These are phyloP conservation scores for Hydra vulgaris DNA, from an alignment of 30 jellyfish, hydroid and myxozoan genomes.

Conservation along the genomic window DNA sequence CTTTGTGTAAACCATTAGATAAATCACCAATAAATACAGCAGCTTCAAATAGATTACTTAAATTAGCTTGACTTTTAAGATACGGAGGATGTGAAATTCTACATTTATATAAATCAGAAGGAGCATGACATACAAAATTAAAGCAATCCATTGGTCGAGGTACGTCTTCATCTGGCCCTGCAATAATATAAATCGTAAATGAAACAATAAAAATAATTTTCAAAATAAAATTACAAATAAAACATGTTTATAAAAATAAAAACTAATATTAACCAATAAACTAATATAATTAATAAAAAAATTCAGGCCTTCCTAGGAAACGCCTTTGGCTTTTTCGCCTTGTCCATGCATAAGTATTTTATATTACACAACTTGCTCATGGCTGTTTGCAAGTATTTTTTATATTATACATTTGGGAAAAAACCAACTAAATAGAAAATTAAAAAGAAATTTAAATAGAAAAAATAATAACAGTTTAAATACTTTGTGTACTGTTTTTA, in stretches of 20 bases:
- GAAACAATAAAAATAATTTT: background rate
- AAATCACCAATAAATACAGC: conserved; percentile 26
- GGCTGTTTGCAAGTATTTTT: no score
- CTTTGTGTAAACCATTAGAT: background rate
- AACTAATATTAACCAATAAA: no score
- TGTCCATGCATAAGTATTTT: no score
- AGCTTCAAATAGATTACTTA: conserved; percentile 37
- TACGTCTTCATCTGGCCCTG: conserved; percentile 92
- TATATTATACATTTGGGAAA: no score
- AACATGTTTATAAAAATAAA: background rate
- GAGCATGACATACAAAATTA: conserved; percentile 78
- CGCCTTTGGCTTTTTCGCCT: no score
- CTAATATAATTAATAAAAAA: no score
- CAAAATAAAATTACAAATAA: background rate
- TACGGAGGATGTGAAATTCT: conserved; percentile 62
- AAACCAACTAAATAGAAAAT: no score
- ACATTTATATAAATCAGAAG: conserved; percentile 46
- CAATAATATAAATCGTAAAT: background rate
- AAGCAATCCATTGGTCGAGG: conserved; percentile 96
- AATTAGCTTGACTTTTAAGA: conserved; percentile 42
- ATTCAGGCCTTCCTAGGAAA: no score
- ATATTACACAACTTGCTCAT: no score
- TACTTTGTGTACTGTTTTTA: no score
- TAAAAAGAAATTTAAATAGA: no score
- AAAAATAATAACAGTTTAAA: no score